These are phyloP conservation scores for Lasius platythorax DNA, from an alignment of 2,888 invertebrate genomes.

Conservation along the genomic window DNA sequence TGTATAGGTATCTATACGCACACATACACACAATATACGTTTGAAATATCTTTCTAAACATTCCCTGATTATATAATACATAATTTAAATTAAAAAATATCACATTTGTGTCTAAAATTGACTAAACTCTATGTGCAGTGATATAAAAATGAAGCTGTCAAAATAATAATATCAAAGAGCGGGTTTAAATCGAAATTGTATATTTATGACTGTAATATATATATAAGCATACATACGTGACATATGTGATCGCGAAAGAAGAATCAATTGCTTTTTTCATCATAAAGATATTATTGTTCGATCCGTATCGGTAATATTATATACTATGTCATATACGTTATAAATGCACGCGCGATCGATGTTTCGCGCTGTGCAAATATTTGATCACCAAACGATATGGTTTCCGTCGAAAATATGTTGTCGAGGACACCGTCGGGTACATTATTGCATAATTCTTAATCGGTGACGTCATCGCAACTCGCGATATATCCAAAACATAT, in stretches of 20 bases:
- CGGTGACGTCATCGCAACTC: conserved; percentile 19
- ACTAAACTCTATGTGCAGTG: not conserved
- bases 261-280: conserved; percentile 8
- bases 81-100: not conserved
- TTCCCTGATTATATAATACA: not conserved
- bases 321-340: not conserved
- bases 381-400: conserved; percentile 31
- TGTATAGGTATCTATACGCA: not conserved
- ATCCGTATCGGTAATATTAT: not conserved
- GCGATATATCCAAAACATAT: not conserved
- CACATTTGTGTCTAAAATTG: conserved; percentile 9
- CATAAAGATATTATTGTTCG: conserved; percentile 37
- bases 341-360: conserved; percentile 33
- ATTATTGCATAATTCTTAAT: conserved; percentile 45
- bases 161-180: not conserved
- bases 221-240: not conserved
- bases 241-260: not conserved
- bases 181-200: not conserved
- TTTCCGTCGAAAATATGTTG: conserved; percentile 24
- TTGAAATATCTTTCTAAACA: not conserved
- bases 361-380: conserved; percentile 34
- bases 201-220: not conserved
- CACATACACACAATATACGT: not conserved
- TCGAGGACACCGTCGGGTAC: not conserved
- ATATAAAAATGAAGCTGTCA: not conserved